A percentile compares a stretch with the other conserved stretches of the same genome.
Conservation (phyloP, 2,113 vertebrate species). For the Genyomyrus donnyi region DNA sequence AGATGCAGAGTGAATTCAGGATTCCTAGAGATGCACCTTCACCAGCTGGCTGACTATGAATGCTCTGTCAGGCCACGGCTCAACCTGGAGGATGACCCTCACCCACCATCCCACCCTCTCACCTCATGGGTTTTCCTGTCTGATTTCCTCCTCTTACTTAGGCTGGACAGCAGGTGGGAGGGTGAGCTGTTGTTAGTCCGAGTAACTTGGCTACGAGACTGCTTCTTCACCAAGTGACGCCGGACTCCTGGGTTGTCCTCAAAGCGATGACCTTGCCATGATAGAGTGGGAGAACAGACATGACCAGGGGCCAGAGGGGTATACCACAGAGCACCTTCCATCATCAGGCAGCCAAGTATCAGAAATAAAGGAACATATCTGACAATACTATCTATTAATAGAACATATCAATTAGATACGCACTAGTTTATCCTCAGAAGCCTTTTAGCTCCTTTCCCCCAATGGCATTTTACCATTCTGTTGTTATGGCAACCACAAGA, state of each 20-base stretch:
- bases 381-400: not conserved
- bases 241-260: constrained; percentile 93
- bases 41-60: not conserved
- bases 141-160: constrained; percentile 76
- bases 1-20: not conserved
- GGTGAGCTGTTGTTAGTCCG: constrained; percentile 69
- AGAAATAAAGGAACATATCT: not conserved
- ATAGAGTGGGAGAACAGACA: not conserved
- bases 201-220: constrained; percentile 70
- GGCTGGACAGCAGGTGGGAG: constrained; percentile 51
- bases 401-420: not conserved
- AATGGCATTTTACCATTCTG: not conserved
- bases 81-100: not conserved
- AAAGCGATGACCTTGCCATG: constrained; percentile 77
- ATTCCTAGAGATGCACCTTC: not conserved
- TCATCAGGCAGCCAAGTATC: not conserved
- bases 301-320: not conserved
- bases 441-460: not conserved
- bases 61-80: not conserved
- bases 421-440: not conserved
- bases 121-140: constrained; percentile 92
- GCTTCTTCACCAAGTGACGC: constrained; percentile 91
- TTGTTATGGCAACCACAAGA: not conserved
- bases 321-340: not conserved
- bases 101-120: not conserved